These are phyloP conservation scores for Toxonevra muliebris DNA, from an alignment of 2,888 invertebrate genomes.

Conservation along the genomic window DNA sequence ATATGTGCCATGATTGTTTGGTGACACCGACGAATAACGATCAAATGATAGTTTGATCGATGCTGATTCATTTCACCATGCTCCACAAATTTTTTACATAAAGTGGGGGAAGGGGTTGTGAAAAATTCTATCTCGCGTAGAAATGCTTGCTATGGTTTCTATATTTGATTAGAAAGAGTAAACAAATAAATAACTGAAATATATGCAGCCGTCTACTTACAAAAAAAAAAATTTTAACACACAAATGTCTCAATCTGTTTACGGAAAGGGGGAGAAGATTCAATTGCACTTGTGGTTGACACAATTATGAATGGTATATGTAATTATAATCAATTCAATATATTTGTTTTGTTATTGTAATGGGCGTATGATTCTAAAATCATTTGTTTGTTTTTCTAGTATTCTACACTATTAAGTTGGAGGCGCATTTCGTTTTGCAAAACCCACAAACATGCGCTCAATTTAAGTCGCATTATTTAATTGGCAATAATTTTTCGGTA, in stretches of 20 bases:
- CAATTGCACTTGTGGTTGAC: constrained; percentile 27
- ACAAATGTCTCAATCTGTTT: neutral
- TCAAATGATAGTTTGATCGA: no score
- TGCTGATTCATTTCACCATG: no score
- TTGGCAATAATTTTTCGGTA: constrained; percentile 45
- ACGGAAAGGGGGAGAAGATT: neutral
- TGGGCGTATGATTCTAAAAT: no score
- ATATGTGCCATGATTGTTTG: no score
- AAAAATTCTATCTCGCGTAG: constrained; percentile 4
- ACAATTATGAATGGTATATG: constrained; percentile 26
- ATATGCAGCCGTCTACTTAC: no score
- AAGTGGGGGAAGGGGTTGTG: no score
- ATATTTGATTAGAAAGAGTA: neutral
- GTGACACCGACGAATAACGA: no score
- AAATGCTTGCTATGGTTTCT: constrained; percentile 5
- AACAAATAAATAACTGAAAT: neutral
- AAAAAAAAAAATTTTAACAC: no score
- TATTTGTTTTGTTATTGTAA: neutral
- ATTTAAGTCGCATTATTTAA: constrained; percentile 52
- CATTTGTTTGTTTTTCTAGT: no score
- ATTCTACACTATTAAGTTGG: no score
- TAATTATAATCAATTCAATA: neutral
- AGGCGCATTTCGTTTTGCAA: no score
- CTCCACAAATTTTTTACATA: no score
- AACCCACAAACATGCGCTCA: constrained; percentile 30